Evolutionary conservation across 2,888 invertebrate genomes (phyloP).

Genomic region (Drosophila kokeensis): DNA sequence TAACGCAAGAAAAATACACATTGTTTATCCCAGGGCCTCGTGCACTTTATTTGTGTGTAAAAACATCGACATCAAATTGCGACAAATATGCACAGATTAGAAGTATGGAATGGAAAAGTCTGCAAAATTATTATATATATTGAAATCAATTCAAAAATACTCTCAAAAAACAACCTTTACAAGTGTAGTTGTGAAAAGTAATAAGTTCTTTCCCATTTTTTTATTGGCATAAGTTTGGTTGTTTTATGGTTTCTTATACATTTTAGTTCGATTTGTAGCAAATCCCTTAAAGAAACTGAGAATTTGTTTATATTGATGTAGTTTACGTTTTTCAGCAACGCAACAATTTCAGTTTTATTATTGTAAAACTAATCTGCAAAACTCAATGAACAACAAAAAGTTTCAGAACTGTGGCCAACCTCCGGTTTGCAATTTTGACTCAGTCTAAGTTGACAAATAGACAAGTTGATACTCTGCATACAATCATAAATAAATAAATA

Average conservation of each 20-base stretch:
- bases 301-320: background rate
- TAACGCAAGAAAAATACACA: slow-evolving; percentile 38
- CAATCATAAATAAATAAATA: background rate
- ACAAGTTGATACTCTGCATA: background rate
- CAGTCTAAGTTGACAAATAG: background rate
- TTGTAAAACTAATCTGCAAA: background rate
- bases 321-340: background rate
- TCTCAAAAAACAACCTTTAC: background rate
- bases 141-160: background rate
- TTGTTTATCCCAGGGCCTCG: slow-evolving; percentile 3
- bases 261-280: background rate
- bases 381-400: background rate
- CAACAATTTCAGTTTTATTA: background rate
- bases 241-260: background rate
- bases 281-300: background rate
- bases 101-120: background rate
- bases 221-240: background rate
- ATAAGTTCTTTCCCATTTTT: background rate
- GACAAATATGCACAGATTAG: background rate
- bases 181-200: background rate
- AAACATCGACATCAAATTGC: background rate
- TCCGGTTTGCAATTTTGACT: background rate
- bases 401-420: background rate
- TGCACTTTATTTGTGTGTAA: slow-evolving; percentile 19
- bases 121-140: no score